A percentile compares a stretch with the other conserved stretches of the same genome.
Conservation (phyloP, 2,797 vertebrate species). For the Falco peregrinus region DNA sequence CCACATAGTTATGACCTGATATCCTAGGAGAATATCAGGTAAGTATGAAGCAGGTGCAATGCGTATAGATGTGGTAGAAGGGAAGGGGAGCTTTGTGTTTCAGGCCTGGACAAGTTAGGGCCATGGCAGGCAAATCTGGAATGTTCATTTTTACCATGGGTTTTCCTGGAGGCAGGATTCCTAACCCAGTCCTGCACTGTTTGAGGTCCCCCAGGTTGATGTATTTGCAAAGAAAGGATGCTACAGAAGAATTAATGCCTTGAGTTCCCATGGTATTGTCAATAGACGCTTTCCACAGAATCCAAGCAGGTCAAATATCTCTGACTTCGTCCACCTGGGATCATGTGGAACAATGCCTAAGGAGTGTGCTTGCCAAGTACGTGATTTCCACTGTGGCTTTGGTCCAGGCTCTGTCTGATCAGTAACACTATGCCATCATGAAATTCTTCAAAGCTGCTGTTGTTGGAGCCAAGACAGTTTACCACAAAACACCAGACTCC, state of each 20-base stretch:
- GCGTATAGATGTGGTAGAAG: background rate
- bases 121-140: background rate
- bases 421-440: background rate
- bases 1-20: background rate
- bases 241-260: background rate
- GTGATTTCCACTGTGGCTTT: background rate
- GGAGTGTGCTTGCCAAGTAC: background rate
- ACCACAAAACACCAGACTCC: background rate
- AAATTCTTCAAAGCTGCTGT: constrained; percentile 11
- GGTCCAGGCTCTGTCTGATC: background rate
- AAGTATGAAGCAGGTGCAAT: background rate
- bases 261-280: background rate
- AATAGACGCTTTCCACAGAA: background rate
- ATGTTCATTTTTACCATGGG: background rate
- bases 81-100: background rate
- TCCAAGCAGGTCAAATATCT: constrained; percentile 10
- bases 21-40: background rate
- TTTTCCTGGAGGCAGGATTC: background rate
- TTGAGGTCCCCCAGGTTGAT: background rate
- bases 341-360: background rate
- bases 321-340: background rate
- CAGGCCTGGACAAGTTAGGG: background rate
- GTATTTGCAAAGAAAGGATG: background rate
- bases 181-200: background rate
- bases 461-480: background rate